These are phyloP conservation scores for Triplophysa dalaica DNA, from an alignment of 2,113 vertebrate genomes.

Conservation along the genomic window DNA sequence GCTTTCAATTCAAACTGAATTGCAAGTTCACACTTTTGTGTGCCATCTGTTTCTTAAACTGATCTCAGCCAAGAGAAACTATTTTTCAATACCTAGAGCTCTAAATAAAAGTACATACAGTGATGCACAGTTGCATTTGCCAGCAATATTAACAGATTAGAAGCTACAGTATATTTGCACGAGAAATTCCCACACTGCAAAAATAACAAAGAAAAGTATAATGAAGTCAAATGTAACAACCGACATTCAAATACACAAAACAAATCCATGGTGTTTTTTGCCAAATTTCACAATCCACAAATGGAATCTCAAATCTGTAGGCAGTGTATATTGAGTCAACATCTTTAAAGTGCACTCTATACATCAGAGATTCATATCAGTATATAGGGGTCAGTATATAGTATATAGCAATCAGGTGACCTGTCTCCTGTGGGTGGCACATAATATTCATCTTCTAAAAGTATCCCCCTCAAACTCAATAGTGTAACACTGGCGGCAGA, in stretches of 20 bases:
- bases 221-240: background rate
- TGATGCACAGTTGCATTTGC: background rate
- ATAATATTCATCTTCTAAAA: constrained; percentile 15
- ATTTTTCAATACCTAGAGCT: background rate
- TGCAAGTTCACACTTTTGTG: constrained; percentile 42
- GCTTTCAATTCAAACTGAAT: constrained; percentile 34
- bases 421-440: constrained; percentile 18
- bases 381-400: background rate
- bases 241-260: background rate
- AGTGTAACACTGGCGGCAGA: constrained; percentile 16
- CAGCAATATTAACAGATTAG: background rate
- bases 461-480: background rate
- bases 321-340: no score
- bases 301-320: background rate
- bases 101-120: background rate
- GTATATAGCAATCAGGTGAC: constrained; percentile 15
- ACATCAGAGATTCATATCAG: no score
- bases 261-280: background rate
- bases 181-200: background rate
- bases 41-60: constrained; percentile 37
- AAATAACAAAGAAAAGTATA: background rate
- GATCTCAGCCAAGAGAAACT: background rate
- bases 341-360: no score
- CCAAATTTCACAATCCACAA: background rate
- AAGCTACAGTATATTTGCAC: background rate